Conservation (phyloP, 2,113 vertebrate species). For the Recurvirostra avosetta region DNA sequence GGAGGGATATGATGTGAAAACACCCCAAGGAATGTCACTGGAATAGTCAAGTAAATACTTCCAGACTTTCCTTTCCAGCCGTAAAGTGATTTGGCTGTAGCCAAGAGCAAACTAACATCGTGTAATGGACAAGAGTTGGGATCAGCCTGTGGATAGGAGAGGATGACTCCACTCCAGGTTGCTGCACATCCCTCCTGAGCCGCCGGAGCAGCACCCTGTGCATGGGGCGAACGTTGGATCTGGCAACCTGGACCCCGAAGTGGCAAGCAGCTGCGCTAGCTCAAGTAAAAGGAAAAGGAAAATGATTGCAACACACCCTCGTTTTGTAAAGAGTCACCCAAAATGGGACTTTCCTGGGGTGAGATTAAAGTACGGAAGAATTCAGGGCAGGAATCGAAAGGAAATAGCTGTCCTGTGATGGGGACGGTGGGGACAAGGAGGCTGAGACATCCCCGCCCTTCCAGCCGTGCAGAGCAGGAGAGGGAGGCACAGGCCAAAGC, state of each 20-base stretch:
- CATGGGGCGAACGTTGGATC: fast-evolving
- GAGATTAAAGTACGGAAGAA: background rate
- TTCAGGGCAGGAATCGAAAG: background rate
- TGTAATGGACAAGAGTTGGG: background rate
- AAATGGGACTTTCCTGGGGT: background rate
- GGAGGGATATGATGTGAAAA: background rate
- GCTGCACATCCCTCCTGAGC: background rate
- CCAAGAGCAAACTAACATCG: background rate
- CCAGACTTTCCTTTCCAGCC: constrained; percentile 9
- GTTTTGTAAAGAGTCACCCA: background rate
- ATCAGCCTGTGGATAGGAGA: background rate
- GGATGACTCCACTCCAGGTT: fast-evolving
- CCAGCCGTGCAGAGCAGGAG: background rate
- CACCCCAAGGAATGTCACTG: background rate
- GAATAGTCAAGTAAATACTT: constrained; percentile 4
- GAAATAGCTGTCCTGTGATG: background rate
- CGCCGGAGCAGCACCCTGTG: background rate
- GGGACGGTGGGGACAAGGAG: background rate
- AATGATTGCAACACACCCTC: background rate
- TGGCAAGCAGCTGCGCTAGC: background rate
- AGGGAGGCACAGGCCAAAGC: background rate
- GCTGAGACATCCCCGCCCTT: background rate
- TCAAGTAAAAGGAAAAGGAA: background rate
- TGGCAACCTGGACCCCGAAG: fast-evolving
- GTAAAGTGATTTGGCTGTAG: background rate